Evolutionary conservation across 2,113 vertebrate genomes (phyloP).

Genomic region (Notarius quadriscutis): DNA sequence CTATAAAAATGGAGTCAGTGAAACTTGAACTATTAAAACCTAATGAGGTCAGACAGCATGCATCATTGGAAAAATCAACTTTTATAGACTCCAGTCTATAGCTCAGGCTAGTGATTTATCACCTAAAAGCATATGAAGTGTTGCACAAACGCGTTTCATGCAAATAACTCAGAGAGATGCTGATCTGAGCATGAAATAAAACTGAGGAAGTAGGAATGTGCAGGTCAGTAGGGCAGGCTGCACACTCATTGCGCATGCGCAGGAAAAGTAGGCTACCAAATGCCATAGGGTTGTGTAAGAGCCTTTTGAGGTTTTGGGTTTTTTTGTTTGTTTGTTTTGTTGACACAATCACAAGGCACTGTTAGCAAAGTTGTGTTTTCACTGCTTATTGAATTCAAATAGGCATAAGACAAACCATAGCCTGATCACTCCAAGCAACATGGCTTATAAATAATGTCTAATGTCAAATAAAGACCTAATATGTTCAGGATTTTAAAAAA

Average conservation of each 20-base stretch:
- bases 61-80: not conserved
- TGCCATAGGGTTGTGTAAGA: no score
- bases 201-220: not conserved
- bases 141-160: not conserved
- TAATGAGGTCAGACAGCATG: not conserved
- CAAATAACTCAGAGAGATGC: not conserved
- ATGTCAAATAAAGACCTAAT: not conserved
- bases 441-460: not conserved
- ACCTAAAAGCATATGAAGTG: not conserved
- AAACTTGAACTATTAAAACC: not conserved
- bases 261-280: not conserved
- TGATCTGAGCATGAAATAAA: not conserved
- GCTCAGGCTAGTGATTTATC: not conserved
- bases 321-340: not conserved
- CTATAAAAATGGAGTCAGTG: not conserved
- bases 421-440: not conserved
- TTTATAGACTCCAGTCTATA: not conserved
- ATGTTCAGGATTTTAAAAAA: not conserved
- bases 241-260: not conserved
- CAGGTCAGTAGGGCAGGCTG: not conserved
- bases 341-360: not conserved
- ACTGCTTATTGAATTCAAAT: not conserved
- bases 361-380: not conserved
- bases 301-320: not conserved
- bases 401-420: not conserved